Base-by-base conservation (phyloP, 2,113 vertebrate genomes). In the Sphaerodactylus townsendi region DNA sequence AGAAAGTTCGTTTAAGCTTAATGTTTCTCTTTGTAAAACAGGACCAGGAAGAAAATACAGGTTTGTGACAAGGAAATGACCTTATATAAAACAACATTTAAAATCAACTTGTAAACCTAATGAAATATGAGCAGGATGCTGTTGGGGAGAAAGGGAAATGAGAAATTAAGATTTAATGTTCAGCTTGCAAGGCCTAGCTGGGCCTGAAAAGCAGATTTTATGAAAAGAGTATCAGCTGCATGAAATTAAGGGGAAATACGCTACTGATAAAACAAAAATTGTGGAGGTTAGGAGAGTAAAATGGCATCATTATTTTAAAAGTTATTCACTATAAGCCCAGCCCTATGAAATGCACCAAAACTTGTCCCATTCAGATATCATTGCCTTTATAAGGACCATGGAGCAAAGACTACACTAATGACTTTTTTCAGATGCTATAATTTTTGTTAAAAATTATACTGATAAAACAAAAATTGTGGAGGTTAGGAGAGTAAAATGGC, bases 1-100 rank as follows among this genome's bases (percentile, higher is more conserved):
- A 89, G 94, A 93, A 94, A 91, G 92, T 94, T 96, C 89, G 94
- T 95, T 96, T 95, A 94, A 93, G 93, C 94, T 93, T 83, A n/a
- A 94, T 90, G 91, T 91, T 96, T 91, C 92, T 79, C 90, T 94
- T 93, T 95, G 93, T 93, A 91, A 94, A 93, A 92, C 92, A 87
- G 84, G 73, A 82, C 92, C 85, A 86, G n/a, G 73, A 92, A 79
- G 88, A 93, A 92, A 74, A 89, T 78, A 92, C 5, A 92, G 90
- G 93, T 88, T 86, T 83, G 79, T 92, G 91, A 95, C 81, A 93
- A 91, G 88, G 89, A 95, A 96, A 92, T 91, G 92, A 90, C 71
- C 82, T 83, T 86, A 72, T 44, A 92, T 77, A 80, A 85, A 62
- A 65, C 70, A 79, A 80, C 84, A 90, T 92, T 85, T 84, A 90